Evolutionary conservation across 2,888 invertebrate genomes (phyloP).

Genomic region (Parnassius glacialis): DNA sequence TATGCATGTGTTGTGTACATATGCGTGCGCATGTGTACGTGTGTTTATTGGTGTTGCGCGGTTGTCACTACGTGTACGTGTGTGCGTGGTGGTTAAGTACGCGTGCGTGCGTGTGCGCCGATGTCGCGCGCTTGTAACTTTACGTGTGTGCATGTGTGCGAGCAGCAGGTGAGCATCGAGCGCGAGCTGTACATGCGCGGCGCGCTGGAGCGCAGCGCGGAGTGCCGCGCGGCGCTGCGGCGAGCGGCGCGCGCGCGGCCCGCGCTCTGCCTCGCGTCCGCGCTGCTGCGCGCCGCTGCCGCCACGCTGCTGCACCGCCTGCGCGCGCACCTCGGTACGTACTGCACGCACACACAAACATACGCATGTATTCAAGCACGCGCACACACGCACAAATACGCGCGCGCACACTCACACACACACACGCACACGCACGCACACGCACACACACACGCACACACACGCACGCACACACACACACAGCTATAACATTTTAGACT

Average conservation of each 20-base stretch:
- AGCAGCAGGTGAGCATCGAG: constrained; percentile 90
- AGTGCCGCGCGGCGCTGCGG: constrained; percentile 88
- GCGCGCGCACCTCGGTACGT: constrained; percentile 72
- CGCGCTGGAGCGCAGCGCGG: constrained; percentile 86
- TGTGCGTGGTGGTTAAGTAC: no score
- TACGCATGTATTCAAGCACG: no score
- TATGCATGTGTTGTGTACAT: no score
- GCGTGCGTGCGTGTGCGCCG: no score
- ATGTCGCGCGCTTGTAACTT: background rate
- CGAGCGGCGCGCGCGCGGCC: constrained; percentile 85
- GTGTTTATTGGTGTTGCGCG: no score
- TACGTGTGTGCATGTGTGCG: background rate
- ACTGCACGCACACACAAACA: constrained; percentile 1
- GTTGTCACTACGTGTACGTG: no score
- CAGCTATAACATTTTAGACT: no score
- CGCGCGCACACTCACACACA: background rate
- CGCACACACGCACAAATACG: background rate
- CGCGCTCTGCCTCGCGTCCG: constrained; percentile 63
- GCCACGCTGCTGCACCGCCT: constrained; percentile 92
- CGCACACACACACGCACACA: background rate
- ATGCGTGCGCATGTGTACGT: no score
- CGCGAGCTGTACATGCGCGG: constrained; percentile 93
- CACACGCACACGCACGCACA: constrained; percentile 1
- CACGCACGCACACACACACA: no score
- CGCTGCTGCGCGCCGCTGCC: constrained; percentile 75